Conservation (phyloP, 1,140 invertebrate species). For the Calliphora vicina region DNA sequence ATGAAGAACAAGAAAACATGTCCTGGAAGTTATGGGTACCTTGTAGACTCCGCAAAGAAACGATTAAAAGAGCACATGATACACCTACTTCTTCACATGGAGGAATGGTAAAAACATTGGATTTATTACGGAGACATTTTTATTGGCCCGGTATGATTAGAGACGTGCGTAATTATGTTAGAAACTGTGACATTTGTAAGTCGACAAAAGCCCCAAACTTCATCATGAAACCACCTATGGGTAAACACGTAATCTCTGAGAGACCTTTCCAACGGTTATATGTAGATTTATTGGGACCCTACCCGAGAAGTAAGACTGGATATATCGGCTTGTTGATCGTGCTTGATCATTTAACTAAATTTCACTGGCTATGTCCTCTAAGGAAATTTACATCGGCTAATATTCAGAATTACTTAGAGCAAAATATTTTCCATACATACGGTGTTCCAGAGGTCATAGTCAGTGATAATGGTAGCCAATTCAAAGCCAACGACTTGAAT, state of each 20-base stretch:
- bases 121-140: background rate
- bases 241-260: background rate
- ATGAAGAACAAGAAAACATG: too few relatives aligned
- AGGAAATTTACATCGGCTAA: too few relatives aligned
- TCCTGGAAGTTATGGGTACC: too few relatives aligned
- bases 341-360: conserved; percentile 22
- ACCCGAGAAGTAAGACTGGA: conserved; percentile 29
- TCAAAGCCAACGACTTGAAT: too few relatives aligned
- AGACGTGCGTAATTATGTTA: too few relatives aligned
- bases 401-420: too few relatives aligned
- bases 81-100: background rate
- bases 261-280: conserved; percentile 38
- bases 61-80: background rate
- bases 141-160: background rate
- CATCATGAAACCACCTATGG: background rate
- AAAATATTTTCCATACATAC: too few relatives aligned
- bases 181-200: too few relatives aligned
- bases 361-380: too few relatives aligned
- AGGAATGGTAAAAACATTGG: background rate
- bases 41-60: background rate
- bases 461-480: too few relatives aligned
- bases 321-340: conserved; percentile 34
- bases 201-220: background rate
- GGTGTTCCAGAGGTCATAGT: too few relatives aligned
- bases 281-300: conserved; percentile 36